Evolutionary conservation across 2,888 invertebrate species (phyloP).

Genomic region (Apotomis turbidana): DNA sequence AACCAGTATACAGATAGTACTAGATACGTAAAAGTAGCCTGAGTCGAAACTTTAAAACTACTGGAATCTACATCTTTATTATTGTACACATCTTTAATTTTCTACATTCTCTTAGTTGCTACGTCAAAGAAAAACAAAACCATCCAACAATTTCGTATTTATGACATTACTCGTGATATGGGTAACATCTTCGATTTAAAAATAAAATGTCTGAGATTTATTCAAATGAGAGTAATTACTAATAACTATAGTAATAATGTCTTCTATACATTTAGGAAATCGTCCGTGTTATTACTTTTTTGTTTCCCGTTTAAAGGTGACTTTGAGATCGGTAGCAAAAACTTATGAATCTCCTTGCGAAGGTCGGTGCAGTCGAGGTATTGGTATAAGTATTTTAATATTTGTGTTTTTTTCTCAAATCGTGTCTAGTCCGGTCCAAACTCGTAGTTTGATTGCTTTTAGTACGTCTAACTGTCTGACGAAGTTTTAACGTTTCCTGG

Average conservation of each 20-base stretch:
- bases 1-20: no score
- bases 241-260: conserved; percentile 13
- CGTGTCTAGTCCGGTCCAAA: conserved; percentile 28
- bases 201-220: conserved; percentile 18
- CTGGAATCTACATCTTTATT: no score
- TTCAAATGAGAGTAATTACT: conserved; percentile 30
- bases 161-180: background rate
- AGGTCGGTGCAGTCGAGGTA: conserved; percentile 33
- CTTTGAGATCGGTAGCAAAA: conserved; percentile 39
- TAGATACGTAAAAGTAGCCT: no score
- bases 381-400: conserved; percentile 28
- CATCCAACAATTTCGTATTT: no score
- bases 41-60: no score
- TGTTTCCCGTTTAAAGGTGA: conserved; percentile 33
- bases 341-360: conserved; percentile 40
- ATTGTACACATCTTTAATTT: no score
- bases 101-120: no score
- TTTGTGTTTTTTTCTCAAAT: conserved; percentile 31
- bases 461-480: conserved; percentile 29
- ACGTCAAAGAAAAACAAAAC: no score
- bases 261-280: conserved; percentile 35
- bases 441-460: conserved; percentile 29
- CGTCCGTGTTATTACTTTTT: conserved; percentile 35
- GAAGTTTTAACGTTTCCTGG: conserved; percentile 26
- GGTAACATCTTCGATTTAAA: background rate